Conservation (phyloP, 2,113 vertebrate genomes). For the Erythrocebus patas region DNA sequence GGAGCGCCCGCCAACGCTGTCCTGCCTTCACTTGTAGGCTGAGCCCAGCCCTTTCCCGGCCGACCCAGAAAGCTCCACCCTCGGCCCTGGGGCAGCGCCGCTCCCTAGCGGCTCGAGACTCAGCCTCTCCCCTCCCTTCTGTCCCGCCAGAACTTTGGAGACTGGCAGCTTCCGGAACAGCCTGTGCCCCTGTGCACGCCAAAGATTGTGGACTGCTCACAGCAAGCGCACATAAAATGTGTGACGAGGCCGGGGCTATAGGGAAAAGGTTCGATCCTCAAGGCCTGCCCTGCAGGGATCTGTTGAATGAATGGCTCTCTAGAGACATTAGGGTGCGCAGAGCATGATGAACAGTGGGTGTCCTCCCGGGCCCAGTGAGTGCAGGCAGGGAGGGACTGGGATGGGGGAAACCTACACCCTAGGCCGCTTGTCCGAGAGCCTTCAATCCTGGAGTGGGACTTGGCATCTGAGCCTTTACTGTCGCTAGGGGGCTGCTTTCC, state of each 20-base stretch:
- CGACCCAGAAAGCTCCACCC: conserved; percentile 70
- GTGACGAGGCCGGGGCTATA: neutral
- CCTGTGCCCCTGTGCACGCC: neutral
- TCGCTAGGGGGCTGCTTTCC: neutral
- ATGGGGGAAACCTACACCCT: neutral
- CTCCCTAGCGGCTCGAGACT: conserved; percentile 41
- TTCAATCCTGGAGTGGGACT: neutral
- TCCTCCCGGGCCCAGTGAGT: neutral
- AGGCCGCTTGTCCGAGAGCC: neutral
- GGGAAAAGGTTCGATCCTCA: neutral
- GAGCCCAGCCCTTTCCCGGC: conserved; percentile 61
- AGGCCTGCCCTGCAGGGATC: neutral
- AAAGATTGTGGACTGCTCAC: neutral
- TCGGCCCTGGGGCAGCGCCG: conserved; percentile 52
- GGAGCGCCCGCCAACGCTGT: conserved; percentile 2
- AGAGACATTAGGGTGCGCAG: neutral
- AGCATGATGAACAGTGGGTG: neutral
- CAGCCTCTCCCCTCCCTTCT: conserved; percentile 31
- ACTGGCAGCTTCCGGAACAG: conserved; percentile 65
- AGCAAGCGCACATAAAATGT: neutral
- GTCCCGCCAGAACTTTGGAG: conserved; percentile 43
- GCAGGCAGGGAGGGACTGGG: neutral
- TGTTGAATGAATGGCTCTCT: neutral
- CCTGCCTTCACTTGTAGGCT: neutral
- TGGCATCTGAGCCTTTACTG: neutral